Evolutionary conservation across 2,797 vertebrate genomes (phyloP).

Genomic region (Fistularia commersonii): DNA sequence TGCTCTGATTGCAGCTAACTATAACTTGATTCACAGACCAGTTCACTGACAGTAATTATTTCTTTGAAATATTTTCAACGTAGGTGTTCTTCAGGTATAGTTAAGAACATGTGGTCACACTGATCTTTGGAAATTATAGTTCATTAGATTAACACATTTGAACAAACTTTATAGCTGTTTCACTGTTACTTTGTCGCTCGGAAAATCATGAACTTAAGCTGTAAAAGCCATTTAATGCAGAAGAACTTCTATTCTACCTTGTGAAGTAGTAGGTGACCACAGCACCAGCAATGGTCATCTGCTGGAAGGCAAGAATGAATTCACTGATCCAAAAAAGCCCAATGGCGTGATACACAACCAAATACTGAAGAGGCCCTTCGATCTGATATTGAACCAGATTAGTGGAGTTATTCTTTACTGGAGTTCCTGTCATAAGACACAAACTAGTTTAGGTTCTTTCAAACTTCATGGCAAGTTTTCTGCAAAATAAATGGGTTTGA

Average conservation of each 20-base stretch:
- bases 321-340: conserved; percentile 98
- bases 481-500: not conserved
- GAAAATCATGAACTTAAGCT: not conserved
- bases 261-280: conserved; percentile 98
- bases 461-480: not conserved
- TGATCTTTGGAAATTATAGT: too few species aligned
- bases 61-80: too few species aligned
- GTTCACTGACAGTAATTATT: too few species aligned
- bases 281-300: conserved; percentile 95
- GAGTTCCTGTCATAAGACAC: conserved; percentile 73
- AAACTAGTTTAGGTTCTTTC: not conserved
- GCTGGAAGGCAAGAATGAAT: conserved; percentile 96
- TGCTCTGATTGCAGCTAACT: too few species aligned
- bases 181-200: not conserved
- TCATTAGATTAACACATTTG: too few species aligned
- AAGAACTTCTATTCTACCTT: conserved; percentile 68
- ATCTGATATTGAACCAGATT: conserved; percentile 85
- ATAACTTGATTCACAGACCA: too few species aligned
- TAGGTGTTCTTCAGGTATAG: too few species aligned
- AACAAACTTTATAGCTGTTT: too few species aligned
- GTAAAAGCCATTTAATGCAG: too few species aligned
- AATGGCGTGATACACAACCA: conserved; percentile 94
- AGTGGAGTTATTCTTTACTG: conserved; percentile 80
- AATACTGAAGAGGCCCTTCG: conserved; percentile 85
- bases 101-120: too few species aligned